phyloP scores from a whole-genome alignment of 1,140 invertebrate genomes.

The Ooceraea biroi region DNA sequence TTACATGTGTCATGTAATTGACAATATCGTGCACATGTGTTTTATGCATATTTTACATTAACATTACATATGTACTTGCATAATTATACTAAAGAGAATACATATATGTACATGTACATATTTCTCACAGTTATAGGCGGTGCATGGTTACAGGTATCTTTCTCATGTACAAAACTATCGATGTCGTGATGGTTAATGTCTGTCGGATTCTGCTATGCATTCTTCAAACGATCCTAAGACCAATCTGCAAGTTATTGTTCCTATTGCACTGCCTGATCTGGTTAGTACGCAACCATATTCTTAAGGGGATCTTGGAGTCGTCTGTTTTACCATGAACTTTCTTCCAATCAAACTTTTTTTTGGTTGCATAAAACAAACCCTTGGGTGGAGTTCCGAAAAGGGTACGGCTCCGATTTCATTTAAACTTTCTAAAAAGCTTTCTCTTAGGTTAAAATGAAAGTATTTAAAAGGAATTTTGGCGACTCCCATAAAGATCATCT shows the following conservation, averaged over 20 bases:
- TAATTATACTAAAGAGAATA: neutral
- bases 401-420: too few relatives aligned
- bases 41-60: constrained; percentile 36
- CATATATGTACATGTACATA: constrained; percentile 14
- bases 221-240: constrained; percentile 63
- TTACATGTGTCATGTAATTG: too few relatives aligned
- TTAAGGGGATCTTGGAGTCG: too few relatives aligned
- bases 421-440: too few relatives aligned
- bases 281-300: constrained; percentile 67
- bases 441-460: too few relatives aligned
- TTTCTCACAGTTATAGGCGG: constrained; percentile 71
- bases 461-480: too few relatives aligned
- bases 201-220: constrained; percentile 76
- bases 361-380: too few relatives aligned
- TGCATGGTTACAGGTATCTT: constrained; percentile 72
- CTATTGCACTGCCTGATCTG: constrained; percentile 77
- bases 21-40: neutral
- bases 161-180: constrained; percentile 76
- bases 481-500: too few relatives aligned
- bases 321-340: too few relatives aligned
- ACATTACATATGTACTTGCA: neutral
- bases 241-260: constrained; percentile 76
- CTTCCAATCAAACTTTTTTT: too few relatives aligned
- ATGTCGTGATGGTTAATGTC: constrained; percentile 73
- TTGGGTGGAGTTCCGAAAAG: too few relatives aligned